Conservation (phyloP, 2,888 invertebrate genomes). For the Brachypterus glaber region DNA sequence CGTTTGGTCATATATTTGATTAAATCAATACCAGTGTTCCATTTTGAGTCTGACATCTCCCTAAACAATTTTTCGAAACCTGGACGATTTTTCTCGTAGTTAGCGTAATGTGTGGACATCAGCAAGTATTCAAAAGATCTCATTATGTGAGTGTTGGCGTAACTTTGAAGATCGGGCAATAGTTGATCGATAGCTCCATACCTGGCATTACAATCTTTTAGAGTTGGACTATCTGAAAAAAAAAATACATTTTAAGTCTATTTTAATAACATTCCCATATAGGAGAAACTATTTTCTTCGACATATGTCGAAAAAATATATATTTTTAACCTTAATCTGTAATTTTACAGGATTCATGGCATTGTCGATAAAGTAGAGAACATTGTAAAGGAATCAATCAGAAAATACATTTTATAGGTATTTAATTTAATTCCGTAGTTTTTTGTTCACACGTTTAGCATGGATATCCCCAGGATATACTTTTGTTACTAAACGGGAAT, state of each 20-base stretch:
- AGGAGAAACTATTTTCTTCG: no score
- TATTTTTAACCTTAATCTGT: no score
- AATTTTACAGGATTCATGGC: no score
- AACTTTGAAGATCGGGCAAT: constrained; percentile 43
- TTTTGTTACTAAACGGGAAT: no score
- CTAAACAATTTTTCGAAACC: constrained; percentile 69
- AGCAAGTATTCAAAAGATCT: constrained; percentile 69
- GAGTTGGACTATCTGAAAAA: constrained; percentile 8
- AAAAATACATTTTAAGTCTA: constrained; percentile 4
- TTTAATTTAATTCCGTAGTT: no score
- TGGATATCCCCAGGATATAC: no score
- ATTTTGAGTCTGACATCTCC: constrained; percentile 62
- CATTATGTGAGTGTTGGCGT: constrained; percentile 55
- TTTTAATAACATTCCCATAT: no score
- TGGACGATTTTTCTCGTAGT: constrained; percentile 62
- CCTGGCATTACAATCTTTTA: constrained; percentile 53
- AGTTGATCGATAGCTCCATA: constrained; percentile 52
- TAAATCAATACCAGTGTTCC: constrained; percentile 63
- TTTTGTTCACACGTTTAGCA: no score
- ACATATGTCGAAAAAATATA: no score
- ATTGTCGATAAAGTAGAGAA: no score
- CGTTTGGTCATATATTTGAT: constrained; percentile 69
- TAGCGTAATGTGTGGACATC: constrained; percentile 66
- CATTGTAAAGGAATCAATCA: no score
- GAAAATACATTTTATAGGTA: no score